Percentiles rank a stretch among this genome's conserved stretches.
These are phyloP conservation scores for Paracentrotus lividus DNA, from an alignment of 53 echinoderm and acorn worm genomes.

Conservation along the genomic window DNA sequence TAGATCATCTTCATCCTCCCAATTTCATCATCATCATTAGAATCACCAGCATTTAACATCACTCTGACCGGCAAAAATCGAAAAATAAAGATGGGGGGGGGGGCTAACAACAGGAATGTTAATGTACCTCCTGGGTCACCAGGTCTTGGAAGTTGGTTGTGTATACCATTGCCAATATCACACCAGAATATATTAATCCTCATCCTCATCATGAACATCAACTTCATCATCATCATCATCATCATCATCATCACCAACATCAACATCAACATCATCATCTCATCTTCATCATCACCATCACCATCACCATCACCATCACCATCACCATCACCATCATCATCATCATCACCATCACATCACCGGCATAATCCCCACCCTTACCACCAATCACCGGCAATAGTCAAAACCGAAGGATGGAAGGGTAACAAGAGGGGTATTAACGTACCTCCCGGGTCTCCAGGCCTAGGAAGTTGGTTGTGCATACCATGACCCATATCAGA, in stretches of 20 bases:
- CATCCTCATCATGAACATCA: neutral
- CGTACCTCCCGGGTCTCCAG: constrained; percentile 59
- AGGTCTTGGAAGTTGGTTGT: constrained; percentile 32
- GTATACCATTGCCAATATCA: constrained; percentile 64
- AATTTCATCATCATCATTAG: neutral
- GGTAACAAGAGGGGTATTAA: neutral
- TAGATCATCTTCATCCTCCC: neutral
- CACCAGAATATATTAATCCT: constrained; percentile 17
- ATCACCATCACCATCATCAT: neutral
- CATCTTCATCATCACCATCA: neutral
- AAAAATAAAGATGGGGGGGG: too few species aligned
- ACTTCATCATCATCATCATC: neutral
- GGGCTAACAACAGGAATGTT: neutral
- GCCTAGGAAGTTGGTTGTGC: constrained; percentile 46
- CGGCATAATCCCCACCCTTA: too few species aligned
- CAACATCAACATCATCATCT: neutral
- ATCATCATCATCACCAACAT: neutral
- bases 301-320: neutral
- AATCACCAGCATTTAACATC: too few species aligned
- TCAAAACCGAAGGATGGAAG: neutral
- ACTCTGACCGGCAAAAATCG: too few species aligned
- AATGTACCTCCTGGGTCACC: constrained; percentile 62
- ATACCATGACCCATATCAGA: constrained; percentile 65
- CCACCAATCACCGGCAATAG: too few species aligned
- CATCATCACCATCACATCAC: neutral